Conservation (phyloP, 2,888 invertebrate species). For the Lumbricus terrestris region DNA sequence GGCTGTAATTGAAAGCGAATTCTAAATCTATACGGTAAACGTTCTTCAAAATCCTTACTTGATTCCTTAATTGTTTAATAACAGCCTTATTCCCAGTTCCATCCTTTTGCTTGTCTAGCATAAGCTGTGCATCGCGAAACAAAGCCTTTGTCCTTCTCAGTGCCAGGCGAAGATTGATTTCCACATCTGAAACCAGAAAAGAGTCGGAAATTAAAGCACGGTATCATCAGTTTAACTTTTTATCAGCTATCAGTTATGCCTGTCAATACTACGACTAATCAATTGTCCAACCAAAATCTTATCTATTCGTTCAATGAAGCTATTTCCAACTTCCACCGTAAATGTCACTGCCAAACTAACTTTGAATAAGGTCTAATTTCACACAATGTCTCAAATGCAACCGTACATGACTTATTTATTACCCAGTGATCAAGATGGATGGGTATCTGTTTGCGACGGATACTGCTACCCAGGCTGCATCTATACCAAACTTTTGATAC, state of each 20-base stretch:
- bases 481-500: background rate
- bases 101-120: conserved; percentile 82
- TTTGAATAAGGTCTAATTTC: no score
- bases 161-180: conserved; percentile 72
- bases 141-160: conserved; percentile 84
- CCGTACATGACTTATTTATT: no score
- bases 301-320: background rate
- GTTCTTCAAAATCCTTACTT: conserved; percentile 58
- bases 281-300: background rate
- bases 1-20: background rate
- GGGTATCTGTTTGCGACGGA: no score
- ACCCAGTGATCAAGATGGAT: no score
- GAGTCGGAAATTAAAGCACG: background rate
- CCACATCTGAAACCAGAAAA: conserved; percentile 45
- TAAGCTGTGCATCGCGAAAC: conserved; percentile 84
- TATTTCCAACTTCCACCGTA: background rate
- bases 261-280: background rate
- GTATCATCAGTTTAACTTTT: background rate
- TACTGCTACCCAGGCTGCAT: no score
- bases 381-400: no score
- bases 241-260: background rate
- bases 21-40: background rate
- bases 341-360: no score
- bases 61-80: conserved; percentile 75
- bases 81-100: conserved; percentile 79